Evolutionary conservation across 2,888 invertebrate species (phyloP), one percentile per base, ranked within the genome.

Genomic region (Eristalinus aeneus): DNA sequence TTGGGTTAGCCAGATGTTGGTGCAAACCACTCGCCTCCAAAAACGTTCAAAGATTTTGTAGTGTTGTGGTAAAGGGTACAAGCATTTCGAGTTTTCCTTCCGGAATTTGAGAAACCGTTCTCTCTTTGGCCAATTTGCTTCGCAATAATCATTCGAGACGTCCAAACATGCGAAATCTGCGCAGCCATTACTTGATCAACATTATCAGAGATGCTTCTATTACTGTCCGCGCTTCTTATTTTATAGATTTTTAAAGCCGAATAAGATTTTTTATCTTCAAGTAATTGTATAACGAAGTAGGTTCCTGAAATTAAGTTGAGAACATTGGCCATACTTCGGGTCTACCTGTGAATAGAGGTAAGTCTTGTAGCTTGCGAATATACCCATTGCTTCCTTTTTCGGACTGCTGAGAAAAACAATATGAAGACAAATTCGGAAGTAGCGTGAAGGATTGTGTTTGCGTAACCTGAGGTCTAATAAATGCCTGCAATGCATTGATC

Each of bases 261-360:
- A 79, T 39, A 16, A 79, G 9, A 56, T 81, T 81, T 46, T 81
- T 58, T 2, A 69, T 58, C 11, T 73, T 69, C 23, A 67, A 68
- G 31, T 63, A 74, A 11, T 63, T n/a, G n/a, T n/a, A 32, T 27
- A 64, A 36, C 23, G 56, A 53, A 31, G 74, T 73, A 4, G 74
- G 68, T 34, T 81, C 68, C 23, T 16, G 58, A 58, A 75, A 75
- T 5, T 75, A 75, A 8, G 54, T 68, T 12, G 46, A 65, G 16
- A 79, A 79, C 72, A 75, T 68, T 36, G 81, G 69, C 75, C 75
- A 81, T 39, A n/a, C n/a, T n/a, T n/a, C n/a, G n/a, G n/a, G n/a
- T 81, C 74, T 65, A 75, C 61, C 74, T 10, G 60, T 67, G 61
- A 80, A 80, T 27, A 74, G 39, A 27, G 64, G 23, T 46, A 64